Evolutionary conservation across 2,797 vertebrate genomes (phyloP).

Genomic region (Poeciliopsis paucimaculata): DNA sequence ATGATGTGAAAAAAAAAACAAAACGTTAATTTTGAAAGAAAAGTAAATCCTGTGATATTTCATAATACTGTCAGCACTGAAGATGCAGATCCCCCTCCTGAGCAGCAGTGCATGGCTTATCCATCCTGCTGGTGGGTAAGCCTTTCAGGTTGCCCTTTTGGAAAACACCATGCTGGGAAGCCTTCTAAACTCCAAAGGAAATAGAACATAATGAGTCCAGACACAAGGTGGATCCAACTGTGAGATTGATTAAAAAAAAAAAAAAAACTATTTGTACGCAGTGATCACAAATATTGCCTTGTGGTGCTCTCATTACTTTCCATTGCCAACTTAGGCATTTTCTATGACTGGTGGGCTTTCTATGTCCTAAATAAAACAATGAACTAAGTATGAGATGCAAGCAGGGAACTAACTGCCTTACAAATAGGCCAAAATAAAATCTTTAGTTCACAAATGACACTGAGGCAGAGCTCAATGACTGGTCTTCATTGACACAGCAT

Average conservation of each 20-base stretch:
- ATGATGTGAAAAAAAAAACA: background rate
- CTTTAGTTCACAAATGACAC: background rate
- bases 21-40: constrained; percentile 19
- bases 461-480: background rate
- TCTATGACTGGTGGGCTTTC: background rate
- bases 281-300: constrained; percentile 50
- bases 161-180: constrained; percentile 56
- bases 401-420: background rate
- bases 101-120: constrained; percentile 36
- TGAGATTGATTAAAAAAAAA: constrained; percentile 62
- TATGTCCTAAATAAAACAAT: background rate
- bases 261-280: constrained; percentile 63
- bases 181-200: constrained; percentile 62
- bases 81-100: constrained; percentile 35
- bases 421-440: background rate
- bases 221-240: constrained; percentile 63
- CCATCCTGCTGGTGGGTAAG: constrained; percentile 31
- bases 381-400: background rate
- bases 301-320: constrained; percentile 43
- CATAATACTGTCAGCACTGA: constrained; percentile 3
- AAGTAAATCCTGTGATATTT: constrained; percentile 43
- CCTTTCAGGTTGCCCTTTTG: constrained; percentile 69
- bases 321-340: constrained; percentile 25
- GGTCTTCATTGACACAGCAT: background rate
- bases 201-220: constrained; percentile 54